Evolutionary conservation across 2,888 invertebrate genomes (phyloP).

Genomic region (Synanthedon tipuliformis): DNA sequence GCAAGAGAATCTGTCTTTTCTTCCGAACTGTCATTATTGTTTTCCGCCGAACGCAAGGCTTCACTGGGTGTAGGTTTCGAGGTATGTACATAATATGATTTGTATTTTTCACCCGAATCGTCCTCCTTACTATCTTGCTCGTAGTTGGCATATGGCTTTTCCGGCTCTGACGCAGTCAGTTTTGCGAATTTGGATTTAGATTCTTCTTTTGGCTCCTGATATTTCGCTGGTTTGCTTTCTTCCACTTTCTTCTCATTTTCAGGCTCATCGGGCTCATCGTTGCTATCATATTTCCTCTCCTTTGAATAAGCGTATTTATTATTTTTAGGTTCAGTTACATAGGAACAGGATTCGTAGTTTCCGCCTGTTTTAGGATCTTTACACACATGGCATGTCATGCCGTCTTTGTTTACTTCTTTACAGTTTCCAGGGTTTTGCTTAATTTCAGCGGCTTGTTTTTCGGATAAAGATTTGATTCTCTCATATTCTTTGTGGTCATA

Average conservation of each 20-base stretch:
- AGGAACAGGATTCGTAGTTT: conserved; percentile 83
- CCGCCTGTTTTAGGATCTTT: conserved; percentile 80
- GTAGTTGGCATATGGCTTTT: conserved; percentile 32
- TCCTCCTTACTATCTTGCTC: conserved; percentile 32
- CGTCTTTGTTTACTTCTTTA: conserved; percentile 72
- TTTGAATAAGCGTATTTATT: conserved; percentile 77
- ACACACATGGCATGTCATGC: conserved; percentile 79
- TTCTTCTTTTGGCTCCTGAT: conserved; percentile 32
- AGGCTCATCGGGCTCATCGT: conserved; percentile 66
- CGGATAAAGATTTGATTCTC: conserved; percentile 71
- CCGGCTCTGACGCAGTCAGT: conserved; percentile 24
- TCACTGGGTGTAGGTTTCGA: conserved; percentile 51
- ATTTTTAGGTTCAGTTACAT: conserved; percentile 78
- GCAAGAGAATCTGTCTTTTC: conserved; percentile 35
- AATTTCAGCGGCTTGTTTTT: conserved; percentile 72
- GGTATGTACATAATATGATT: conserved; percentile 47
- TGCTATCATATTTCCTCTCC: conserved; percentile 73
- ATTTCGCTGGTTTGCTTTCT: conserved; percentile 42
- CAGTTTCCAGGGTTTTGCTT: conserved; percentile 75
- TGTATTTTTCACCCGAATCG: conserved; percentile 39
- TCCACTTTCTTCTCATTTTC: conserved; percentile 49
- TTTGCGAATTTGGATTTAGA: conserved; percentile 29
- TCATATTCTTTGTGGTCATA: conserved; percentile 67
- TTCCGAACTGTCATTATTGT: conserved; percentile 37
- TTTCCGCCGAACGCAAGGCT: conserved; percentile 36